Conservation (phyloP, 1,140 invertebrate species). For the Bombus pascuorum region DNA sequence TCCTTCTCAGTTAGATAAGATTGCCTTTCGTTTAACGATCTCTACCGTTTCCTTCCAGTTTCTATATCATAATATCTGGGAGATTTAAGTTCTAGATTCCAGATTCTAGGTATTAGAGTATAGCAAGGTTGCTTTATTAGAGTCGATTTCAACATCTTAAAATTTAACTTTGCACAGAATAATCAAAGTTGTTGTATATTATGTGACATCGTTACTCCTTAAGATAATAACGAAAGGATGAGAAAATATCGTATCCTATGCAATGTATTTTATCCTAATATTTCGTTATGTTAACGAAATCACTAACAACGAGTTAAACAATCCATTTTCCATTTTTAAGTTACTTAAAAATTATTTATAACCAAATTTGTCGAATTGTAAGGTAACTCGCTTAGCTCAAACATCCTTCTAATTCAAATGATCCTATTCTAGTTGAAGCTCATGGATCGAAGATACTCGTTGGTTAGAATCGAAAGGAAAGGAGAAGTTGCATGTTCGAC, state of each 20-base stretch:
- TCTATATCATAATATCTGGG: not conserved
- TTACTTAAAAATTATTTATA: no score
- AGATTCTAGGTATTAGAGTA: not conserved
- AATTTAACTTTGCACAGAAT: not conserved
- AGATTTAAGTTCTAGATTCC: not conserved
- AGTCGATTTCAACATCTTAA: not conserved
- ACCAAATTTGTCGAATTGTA: not conserved
- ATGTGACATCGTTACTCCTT: not conserved
- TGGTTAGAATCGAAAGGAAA: not conserved
- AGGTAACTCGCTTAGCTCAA: no score
- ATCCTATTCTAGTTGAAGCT: not conserved
- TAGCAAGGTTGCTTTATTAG: not conserved
- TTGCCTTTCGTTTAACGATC: conserved; percentile 25
- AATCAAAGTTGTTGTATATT: not conserved
- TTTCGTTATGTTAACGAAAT: no score
- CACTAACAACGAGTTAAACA: no score
- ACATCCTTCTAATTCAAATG: no score
- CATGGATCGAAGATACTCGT: not conserved
- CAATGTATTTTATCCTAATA: no score
- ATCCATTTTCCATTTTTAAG: not conserved
- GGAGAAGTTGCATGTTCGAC: not conserved
- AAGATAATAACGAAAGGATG: not conserved
- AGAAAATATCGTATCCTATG: not conserved
- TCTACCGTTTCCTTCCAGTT: not conserved
- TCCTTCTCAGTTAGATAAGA: not conserved